Conservation (phyloP, 2,113 vertebrate genomes). For the Muntiacus reevesi region DNA sequence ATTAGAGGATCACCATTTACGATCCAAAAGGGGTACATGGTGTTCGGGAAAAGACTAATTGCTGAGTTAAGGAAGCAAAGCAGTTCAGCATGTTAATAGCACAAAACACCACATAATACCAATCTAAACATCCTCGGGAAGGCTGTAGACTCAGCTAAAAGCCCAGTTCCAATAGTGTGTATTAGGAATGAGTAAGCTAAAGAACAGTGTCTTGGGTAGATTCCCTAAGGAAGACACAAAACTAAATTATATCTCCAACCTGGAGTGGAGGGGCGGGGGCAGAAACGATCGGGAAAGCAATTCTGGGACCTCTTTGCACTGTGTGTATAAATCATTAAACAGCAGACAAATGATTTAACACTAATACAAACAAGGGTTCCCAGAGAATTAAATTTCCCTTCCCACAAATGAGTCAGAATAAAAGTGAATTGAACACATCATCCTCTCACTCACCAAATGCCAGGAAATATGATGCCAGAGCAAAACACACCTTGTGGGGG, state of each 20-base stretch:
- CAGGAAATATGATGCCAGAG: neutral
- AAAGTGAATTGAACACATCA: conserved; percentile 10
- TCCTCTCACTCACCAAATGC: conserved; percentile 2
- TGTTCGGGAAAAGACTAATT: conserved; percentile 42
- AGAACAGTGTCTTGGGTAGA: neutral
- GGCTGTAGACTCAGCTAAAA: neutral
- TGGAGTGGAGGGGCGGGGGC: neutral
- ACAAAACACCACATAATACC: neutral
- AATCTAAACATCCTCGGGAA: neutral
- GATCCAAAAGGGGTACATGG: conserved; percentile 25
- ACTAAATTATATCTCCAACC: conserved; percentile 10
- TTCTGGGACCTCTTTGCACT: neutral
- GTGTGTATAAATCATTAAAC: conserved; percentile 27
- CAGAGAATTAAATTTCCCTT: conserved; percentile 58
- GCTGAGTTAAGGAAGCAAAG: conserved; percentile 37
- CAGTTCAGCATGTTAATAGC: neutral
- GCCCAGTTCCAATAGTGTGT: neutral
- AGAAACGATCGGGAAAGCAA: neutral
- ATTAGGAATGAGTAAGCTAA: neutral
- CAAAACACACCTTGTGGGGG: neutral
- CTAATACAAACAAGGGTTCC: conserved; percentile 9
- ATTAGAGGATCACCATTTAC: conserved; percentile 51
- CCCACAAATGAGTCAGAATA: conserved; percentile 60
- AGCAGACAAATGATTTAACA: conserved; percentile 40
- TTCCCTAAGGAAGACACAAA: neutral